These are phyloP conservation scores for Aldabrachelys gigantea DNA, from an alignment of 2,113 vertebrate genomes.

Conservation along the genomic window DNA sequence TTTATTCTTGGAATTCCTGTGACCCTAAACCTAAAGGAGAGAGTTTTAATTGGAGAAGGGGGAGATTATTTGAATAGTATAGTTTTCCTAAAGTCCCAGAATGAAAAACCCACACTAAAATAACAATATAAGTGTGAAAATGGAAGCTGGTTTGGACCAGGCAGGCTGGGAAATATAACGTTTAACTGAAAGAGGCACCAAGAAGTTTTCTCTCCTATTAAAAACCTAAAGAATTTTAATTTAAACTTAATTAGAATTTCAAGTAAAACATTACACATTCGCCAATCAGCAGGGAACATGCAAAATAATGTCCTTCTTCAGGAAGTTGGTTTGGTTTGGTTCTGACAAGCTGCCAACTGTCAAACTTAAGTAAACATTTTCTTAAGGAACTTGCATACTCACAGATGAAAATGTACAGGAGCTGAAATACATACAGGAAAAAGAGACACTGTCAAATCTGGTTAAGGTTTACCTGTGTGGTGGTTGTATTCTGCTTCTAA, in stretches of 20 bases:
- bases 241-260: conserved; percentile 69
- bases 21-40: background rate
- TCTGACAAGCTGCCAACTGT: conserved; percentile 40
- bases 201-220: conserved; percentile 49
- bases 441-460: background rate
- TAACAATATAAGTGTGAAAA: conserved; percentile 1
- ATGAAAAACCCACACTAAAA: conserved; percentile 45
- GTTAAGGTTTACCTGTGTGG: background rate
- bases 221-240: conserved; percentile 69
- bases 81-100: conserved; percentile 27
- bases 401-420: conserved; percentile 39
- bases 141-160: conserved; percentile 3
- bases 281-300: conserved; percentile 43
- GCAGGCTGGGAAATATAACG: conserved; percentile 23
- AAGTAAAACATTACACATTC: conserved; percentile 57
- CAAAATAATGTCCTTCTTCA: conserved; percentile 47
- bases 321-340: conserved; percentile 31
- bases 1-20: conserved; percentile 14
- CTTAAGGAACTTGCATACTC: background rate
- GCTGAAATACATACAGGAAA: background rate
- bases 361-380: conserved; percentile 44
- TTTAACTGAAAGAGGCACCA: conserved; percentile 44
- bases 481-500: accelerated
- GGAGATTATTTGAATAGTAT: background rate
- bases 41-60: background rate